phyloP scores from a whole-genome alignment of 2,888 invertebrate genomes.

The Parnassius apollo region DNA sequence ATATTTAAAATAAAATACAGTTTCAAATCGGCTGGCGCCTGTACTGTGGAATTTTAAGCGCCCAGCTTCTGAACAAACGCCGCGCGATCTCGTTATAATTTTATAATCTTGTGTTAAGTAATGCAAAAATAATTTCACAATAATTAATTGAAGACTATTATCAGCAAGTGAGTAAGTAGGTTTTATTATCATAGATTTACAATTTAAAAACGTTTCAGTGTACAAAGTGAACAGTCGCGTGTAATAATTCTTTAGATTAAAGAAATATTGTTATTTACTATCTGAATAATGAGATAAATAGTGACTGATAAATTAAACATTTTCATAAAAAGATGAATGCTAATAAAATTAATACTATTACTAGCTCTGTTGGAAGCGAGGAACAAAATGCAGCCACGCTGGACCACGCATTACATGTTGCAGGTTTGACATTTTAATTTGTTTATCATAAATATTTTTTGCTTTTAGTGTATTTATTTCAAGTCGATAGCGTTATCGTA shows the following conservation, averaged over 20 bases:
- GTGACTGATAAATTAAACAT: neutral
- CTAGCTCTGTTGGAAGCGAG: constrained; percentile 4
- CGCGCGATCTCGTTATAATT: too few species aligned
- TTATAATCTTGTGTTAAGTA: too few species aligned
- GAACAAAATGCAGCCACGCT: constrained; percentile 12
- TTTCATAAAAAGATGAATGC: constrained; percentile 2
- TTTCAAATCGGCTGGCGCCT: too few species aligned
- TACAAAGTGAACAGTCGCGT: constrained; percentile 6
- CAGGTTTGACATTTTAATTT: constrained; percentile 27
- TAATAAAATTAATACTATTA: constrained; percentile 13
- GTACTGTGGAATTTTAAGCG: too few species aligned
- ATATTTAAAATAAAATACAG: too few species aligned
- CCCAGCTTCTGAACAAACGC: too few species aligned
- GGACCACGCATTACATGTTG: constrained; percentile 23
- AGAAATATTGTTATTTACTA: neutral
- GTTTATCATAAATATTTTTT: too few species aligned
- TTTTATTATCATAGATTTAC: constrained; percentile 19
- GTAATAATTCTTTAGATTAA: neutral
- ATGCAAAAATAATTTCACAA: too few species aligned
- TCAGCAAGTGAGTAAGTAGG: constrained; percentile 5
- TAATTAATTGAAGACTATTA: constrained; percentile 5
- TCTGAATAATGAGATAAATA: constrained; percentile 2
- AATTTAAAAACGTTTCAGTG: constrained; percentile 6
- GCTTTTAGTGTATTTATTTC: too few species aligned
- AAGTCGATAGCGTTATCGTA: too few species aligned